phyloP scores from a whole-genome alignment of 2,797 vertebrate species.

The Darevskia mixta region DNA sequence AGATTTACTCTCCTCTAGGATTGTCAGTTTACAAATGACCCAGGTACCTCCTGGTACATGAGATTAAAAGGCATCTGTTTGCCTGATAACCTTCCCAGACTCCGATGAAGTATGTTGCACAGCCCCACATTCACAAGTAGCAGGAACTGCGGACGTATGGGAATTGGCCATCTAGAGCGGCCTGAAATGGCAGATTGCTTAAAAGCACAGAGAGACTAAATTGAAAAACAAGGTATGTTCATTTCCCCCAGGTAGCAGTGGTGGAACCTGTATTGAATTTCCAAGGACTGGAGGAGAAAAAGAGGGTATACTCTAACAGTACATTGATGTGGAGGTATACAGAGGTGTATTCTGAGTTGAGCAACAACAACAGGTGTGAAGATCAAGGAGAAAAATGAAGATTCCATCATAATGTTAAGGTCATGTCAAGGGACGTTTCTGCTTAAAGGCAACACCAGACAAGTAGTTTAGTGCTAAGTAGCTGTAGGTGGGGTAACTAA shows the following conservation, averaged over 20 bases:
- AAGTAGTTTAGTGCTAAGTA: not conserved
- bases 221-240: not conserved
- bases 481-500: not conserved
- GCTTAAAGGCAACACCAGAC: not conserved
- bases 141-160: not conserved
- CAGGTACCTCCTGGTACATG: constrained; percentile 43
- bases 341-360: not conserved
- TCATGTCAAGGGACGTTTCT: not conserved
- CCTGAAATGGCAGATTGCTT: constrained; percentile 12
- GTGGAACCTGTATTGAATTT: not conserved
- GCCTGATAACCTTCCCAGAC: constrained; percentile 34
- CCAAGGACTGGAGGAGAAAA: not conserved
- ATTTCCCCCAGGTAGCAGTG: not conserved
- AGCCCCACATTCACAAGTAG: not conserved
- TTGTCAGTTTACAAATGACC: constrained; percentile 37
- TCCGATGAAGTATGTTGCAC: not conserved
- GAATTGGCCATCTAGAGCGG: not conserved
- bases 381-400: not conserved
- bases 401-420: not conserved
- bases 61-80: constrained; percentile 35
- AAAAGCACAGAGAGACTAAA: not conserved
- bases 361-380: not conserved
- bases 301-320: not conserved
- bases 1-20: constrained; percentile 19
- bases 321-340: not conserved